Conservation (phyloP, 2,888 invertebrate species). For the Epirrita christyi region DNA sequence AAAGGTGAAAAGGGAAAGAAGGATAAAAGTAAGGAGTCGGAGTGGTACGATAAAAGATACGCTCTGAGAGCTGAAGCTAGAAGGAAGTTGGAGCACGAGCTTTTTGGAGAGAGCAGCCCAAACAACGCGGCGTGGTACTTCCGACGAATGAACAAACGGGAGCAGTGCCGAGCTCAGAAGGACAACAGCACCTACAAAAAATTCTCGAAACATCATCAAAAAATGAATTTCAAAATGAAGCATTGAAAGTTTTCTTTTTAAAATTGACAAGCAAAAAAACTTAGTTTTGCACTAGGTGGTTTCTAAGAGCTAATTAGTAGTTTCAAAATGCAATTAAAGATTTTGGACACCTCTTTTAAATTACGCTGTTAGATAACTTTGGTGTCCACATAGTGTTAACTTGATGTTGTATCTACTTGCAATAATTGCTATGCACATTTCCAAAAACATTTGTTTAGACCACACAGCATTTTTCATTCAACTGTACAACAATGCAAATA, state of each 20-base stretch:
- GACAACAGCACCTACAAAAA: conserved; percentile 69
- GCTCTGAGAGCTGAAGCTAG: conserved; percentile 66
- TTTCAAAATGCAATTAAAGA: not conserved
- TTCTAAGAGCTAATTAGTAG: conserved; percentile 18
- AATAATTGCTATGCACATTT: conserved; percentile 2
- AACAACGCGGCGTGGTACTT: conserved; percentile 79
- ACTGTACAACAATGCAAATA: not conserved
- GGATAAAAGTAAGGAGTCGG: conserved; percentile 46
- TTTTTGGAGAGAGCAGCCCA: conserved; percentile 61
- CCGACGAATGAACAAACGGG: conserved; percentile 74
- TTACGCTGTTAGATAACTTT: conserved; percentile 7
- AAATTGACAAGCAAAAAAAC: conserved; percentile 20
- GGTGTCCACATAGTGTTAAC: conserved; percentile 6
- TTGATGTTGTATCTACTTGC: conserved; percentile 11
- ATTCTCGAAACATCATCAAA: conserved; percentile 51
- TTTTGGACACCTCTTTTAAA: conserved; percentile 1
- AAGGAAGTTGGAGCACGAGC: conserved; percentile 64
- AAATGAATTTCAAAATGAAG: conserved; percentile 72
- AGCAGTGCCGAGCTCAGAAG: conserved; percentile 71
- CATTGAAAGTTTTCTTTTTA: conserved; percentile 49
- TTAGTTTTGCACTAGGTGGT: conserved; percentile 30
- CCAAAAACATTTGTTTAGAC: conserved; percentile 2
- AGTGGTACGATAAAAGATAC: conserved; percentile 73
- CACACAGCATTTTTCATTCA: conserved; percentile 8
- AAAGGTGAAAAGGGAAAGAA: conserved; percentile 38